These are phyloP conservation scores for Eulemur mongoz DNA, from an alignment of 2,797 vertebrate genomes.

Conservation along the genomic window DNA sequence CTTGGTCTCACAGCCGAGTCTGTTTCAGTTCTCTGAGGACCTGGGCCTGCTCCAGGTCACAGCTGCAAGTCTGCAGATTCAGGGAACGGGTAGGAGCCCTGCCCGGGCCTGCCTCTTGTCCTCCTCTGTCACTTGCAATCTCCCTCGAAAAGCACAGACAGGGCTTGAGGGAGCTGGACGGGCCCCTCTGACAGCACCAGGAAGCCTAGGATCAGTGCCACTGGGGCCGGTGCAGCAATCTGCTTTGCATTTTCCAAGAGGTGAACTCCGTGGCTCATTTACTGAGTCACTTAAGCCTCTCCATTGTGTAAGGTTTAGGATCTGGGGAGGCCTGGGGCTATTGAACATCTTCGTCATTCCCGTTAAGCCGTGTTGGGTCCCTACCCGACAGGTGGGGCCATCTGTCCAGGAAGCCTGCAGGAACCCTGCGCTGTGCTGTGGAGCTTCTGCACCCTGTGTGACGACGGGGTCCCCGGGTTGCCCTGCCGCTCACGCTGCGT, in stretches of 20 bases:
- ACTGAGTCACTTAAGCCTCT: background rate
- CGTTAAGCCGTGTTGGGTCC: background rate
- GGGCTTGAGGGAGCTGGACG: background rate
- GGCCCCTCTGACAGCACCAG: background rate
- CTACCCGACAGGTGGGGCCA: background rate
- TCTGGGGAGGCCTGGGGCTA: background rate
- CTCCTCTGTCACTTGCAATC: background rate
- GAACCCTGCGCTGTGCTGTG: background rate
- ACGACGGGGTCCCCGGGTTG: background rate
- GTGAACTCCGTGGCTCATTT: background rate
- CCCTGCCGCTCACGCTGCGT: background rate
- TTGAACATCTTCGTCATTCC: background rate
- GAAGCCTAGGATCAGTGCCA: background rate
- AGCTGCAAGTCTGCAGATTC: background rate
- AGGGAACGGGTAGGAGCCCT: accelerated
- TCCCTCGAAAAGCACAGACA: slow-evolving; percentile 1
- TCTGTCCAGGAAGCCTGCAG: background rate
- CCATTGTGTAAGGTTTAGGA: background rate
- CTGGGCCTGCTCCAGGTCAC: background rate
- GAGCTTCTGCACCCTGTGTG: background rate
- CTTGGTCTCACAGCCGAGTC: background rate
- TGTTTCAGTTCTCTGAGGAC: background rate
- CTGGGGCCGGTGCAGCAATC: background rate
- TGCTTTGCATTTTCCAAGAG: background rate
- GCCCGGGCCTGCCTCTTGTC: background rate